Evolutionary conservation across 2,113 vertebrate genomes (phyloP), one percentile per base, ranked within the genome.

Genomic region (Malaclemys terrapin): DNA sequence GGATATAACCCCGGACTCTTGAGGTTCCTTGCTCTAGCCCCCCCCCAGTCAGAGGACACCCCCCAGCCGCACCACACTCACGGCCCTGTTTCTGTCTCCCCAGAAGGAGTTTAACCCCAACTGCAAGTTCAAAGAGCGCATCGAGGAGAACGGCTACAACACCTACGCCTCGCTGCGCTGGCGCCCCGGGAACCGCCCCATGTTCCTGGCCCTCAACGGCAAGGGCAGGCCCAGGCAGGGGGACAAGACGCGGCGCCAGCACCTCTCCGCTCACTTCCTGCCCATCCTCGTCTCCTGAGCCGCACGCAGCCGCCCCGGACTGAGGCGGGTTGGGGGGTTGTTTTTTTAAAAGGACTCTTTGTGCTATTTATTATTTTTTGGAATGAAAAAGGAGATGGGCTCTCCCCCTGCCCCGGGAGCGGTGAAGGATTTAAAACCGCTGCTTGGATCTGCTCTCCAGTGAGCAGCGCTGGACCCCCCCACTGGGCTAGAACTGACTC

Each of bases 71-170:
- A 35, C 92, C 59, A 38, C 31, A 0, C 42, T 96, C 79, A 81
- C 89, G 62, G 62, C 84, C 91, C 76, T 95, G 8, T 96, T 95
- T 95, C 89, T 94, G 35, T 75, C 85, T 92, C 90, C 82, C 38
- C 98, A 99, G 99, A 98, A 98, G 96, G 98, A 98, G 96, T 99
- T 99, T 98, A 99, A 96, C 84, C 98, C 98, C 5, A 99, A 98
- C 98, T 99, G 99, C 97, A 98, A 99, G 95, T 99, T 99, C 96
- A 99, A 85, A 93, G 99, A 99, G 87, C 99, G 98, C 87, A 99
- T 99, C 1, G 99, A 99, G 92, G 99, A 99, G 96, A 99, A 99
- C 0, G 99, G 99, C 96, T 99, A 99, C 97, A 99, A 99, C 98
- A 99, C 99, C 1, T 99, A 99, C 3, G 98, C 99, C 3, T 99